phyloP scores from a whole-genome alignment of 2,113 vertebrate genomes.

The Amblyopsis rosae region DNA sequence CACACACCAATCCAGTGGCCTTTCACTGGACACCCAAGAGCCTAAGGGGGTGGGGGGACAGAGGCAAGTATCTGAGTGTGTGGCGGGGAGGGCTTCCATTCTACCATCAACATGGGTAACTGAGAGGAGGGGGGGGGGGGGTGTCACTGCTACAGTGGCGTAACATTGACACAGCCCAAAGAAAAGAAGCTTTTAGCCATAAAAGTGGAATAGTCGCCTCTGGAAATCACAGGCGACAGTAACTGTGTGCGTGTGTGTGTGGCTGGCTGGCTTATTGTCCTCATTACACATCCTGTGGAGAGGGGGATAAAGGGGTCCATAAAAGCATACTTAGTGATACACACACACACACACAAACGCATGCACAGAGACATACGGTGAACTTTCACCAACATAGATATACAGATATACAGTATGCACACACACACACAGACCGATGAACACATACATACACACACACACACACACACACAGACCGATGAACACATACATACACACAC shows the following conservation, averaged over 20 bases:
- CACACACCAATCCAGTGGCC: conserved; percentile 55
- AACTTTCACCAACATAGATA: neutral
- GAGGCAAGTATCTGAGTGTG: conserved; percentile 42
- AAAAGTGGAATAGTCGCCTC: conserved; percentile 68
- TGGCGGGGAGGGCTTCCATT: conserved; percentile 17
- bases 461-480: neutral
- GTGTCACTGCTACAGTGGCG: conserved; percentile 59
- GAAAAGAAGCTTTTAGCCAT: conserved; percentile 72
- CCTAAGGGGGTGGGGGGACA: conserved; percentile 41
- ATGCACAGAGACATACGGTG: neutral
- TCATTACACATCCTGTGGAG: conserved; percentile 52
- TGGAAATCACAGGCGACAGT: conserved; percentile 68
- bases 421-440: neutral
- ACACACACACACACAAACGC: neutral
- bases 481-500: no score
- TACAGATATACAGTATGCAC: neutral
- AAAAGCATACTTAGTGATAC: conserved; percentile 52
- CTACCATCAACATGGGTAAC: conserved; percentile 3
- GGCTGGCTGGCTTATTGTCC: conserved; percentile 64
- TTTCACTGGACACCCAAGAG: conserved; percentile 76
- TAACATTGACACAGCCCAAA: conserved; percentile 66
- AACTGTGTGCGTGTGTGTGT: conserved; percentile 57
- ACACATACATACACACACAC: neutral
- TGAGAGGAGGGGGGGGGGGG: conserved; percentile 37
- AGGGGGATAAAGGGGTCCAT: conserved; percentile 27